A percentile compares a stretch with the other conserved stretches of the same genome.
Evolutionary conservation across 2,888 invertebrate species (phyloP).

Genomic region (Abrostola tripartita): DNA sequence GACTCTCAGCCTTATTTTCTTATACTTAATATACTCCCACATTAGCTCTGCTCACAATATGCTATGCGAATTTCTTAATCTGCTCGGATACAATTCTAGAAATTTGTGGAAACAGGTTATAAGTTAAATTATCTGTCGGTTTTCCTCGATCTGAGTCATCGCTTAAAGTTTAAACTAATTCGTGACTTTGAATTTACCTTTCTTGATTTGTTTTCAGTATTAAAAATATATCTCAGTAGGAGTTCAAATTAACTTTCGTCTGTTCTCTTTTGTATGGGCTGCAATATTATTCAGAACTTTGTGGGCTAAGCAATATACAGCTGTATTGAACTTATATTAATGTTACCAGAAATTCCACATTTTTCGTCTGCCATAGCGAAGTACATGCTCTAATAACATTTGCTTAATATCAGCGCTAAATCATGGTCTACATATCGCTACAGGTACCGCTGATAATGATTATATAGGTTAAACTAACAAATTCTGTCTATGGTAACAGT

Average conservation of each 20-base stretch:
- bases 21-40: conserved; percentile 18
- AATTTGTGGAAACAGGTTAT: conserved; percentile 6
- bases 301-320: too few species aligned
- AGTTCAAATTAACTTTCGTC: too few species aligned
- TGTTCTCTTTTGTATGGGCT: too few species aligned
- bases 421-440: conserved; percentile 39
- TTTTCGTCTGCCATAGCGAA: conserved; percentile 30
- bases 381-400: conserved; percentile 24
- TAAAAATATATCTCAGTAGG: too few species aligned
- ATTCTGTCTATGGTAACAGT: neutral
- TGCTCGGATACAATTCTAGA: neutral
- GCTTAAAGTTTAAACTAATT: too few species aligned
- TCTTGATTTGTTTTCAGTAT: too few species aligned
- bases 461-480: conserved; percentile 29
- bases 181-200: too few species aligned
- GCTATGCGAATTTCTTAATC: conserved; percentile 30
- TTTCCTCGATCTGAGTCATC: conserved; percentile 18
- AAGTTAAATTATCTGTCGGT: neutral
- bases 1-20: neutral
- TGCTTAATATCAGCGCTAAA: conserved; percentile 14
- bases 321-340: too few species aligned
- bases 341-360: neutral
- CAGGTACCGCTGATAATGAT: conserved; percentile 24
- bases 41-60: conserved; percentile 13
- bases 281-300: too few species aligned